Base-by-base conservation (phyloP, 1,140 invertebrate genomes). In the Andrena cerasifolii region DNA sequence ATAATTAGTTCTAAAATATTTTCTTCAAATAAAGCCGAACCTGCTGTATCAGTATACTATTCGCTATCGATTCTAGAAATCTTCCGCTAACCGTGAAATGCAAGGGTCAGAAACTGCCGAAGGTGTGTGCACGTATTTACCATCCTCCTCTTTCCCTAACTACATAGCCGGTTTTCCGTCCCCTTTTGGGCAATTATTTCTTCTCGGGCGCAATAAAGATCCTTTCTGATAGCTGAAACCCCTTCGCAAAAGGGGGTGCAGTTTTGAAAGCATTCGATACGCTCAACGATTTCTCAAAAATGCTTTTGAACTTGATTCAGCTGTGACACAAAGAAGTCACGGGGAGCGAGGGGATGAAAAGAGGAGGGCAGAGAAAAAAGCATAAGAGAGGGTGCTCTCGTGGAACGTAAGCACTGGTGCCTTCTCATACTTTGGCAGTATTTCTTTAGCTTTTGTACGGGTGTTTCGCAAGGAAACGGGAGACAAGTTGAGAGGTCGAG, bases 401-500 rank as follows among this genome's bases (percentile, higher is more conserved):
- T 53, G 70, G 33, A 21, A 61, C 49, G 24, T 76, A 62, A 45
- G 28, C 21, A 49, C 54, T 45, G 24, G 40, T 31, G 45, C 4
- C 21, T 63, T n/a, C 26, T 51, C 18, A 26, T 65, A 74, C 49
- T 24, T 10, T 3, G n/a, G 3, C 24, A 43, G 43, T 54, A 75
- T 61, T 71, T 53, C 33, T 43, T 33, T 16, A 18, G 33, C 51
- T 54, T 58, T 54, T 67, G 36, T 18, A 18, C 26, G 21, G 6
- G 8, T 78, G 16, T 62, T 66, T 12, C 45, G 40, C 63, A 12
- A 67, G 43, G 24, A 16, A 45, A 61, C 28, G 28, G 28, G 14
- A 59, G 63, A 68, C 62, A n/a, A 54, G 49, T 62, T 36, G 51
- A 73, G 43, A 68, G 62, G 43, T 36, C 6, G 72, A 67, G 67